phyloP scores from a whole-genome alignment of 2,113 vertebrate genomes.

The Callopanchax toddi region DNA sequence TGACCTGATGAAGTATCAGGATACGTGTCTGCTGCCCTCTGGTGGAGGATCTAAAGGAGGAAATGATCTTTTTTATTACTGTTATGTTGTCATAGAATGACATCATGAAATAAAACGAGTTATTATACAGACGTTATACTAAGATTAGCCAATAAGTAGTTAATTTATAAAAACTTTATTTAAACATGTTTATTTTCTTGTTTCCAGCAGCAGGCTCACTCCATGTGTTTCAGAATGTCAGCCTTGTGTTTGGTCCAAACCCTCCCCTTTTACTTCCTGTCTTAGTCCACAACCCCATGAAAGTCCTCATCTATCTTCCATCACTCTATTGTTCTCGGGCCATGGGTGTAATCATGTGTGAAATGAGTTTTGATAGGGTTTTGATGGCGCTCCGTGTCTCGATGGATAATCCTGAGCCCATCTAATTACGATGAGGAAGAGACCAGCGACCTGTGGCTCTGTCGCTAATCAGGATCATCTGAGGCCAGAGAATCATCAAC shows the following conservation, averaged over 20 bases:
- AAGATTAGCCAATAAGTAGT: too few relatives aligned
- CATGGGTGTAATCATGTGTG: constrained; percentile 52
- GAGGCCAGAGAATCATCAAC: constrained; percentile 1
- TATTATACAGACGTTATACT: too few relatives aligned
- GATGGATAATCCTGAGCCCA: constrained; percentile 32
- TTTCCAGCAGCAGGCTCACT: too few relatives aligned
- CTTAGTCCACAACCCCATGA: background rate
- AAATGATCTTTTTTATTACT: too few relatives aligned
- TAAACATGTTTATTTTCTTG: too few relatives aligned
- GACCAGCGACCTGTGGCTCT: constrained; percentile 31
- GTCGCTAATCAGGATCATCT: constrained; percentile 29
- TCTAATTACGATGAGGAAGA: constrained; percentile 37
- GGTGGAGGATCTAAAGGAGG: too few relatives aligned
- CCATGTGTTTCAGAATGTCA: background rate
- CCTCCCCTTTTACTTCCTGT: background rate
- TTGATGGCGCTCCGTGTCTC: constrained; percentile 36
- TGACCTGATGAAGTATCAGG: too few relatives aligned
- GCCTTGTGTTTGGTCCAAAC: background rate
- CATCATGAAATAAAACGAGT: too few relatives aligned
- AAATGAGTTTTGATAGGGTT: constrained; percentile 54
- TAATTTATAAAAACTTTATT: too few relatives aligned
- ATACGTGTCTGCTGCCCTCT: too few relatives aligned
- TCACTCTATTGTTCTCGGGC: constrained; percentile 36
- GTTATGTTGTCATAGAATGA: too few relatives aligned
- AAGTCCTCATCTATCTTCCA: constrained; percentile 21